phyloP scores from a whole-genome alignment of 2,113 vertebrate species.

The Hippocampus guttulatus region DNA sequence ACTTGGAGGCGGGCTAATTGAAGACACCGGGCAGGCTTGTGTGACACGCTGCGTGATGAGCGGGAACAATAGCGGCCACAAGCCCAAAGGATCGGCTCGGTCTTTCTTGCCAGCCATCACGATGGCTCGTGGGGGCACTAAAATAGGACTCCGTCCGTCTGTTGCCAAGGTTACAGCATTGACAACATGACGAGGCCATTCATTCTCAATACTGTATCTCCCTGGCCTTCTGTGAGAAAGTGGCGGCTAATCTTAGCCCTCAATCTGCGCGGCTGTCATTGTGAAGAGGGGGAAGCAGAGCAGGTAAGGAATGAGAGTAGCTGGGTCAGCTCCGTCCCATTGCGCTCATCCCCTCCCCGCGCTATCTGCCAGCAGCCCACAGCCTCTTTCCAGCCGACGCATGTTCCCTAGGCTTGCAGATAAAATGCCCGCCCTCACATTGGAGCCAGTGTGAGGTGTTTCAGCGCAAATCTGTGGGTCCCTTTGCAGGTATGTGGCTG shows the following conservation, averaged over 20 bases:
- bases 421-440: slow-evolving; percentile 53
- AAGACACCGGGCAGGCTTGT: slow-evolving; percentile 16
- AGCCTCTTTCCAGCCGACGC: slow-evolving; percentile 42
- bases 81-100: slow-evolving; percentile 32
- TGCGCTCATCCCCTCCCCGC: slow-evolving; percentile 34
- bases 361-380: slow-evolving; percentile 21
- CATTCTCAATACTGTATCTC: slow-evolving; percentile 81
- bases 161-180: slow-evolving; percentile 84
- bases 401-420: slow-evolving; percentile 49
- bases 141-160: slow-evolving; percentile 77
- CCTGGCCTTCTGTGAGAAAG: slow-evolving; percentile 79
- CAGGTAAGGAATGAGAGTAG: slow-evolving; percentile 59
- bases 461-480: slow-evolving; percentile 63
- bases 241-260: slow-evolving; percentile 79
- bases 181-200: slow-evolving; percentile 81
- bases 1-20: slow-evolving; percentile 30
- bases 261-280: slow-evolving; percentile 76
- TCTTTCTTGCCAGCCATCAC: slow-evolving; percentile 44
- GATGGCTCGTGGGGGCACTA: slow-evolving; percentile 68
- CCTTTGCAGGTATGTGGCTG: slow-evolving; percentile 60
- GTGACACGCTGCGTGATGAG: slow-evolving; percentile 11
- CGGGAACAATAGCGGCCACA: slow-evolving; percentile 15
- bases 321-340: slow-evolving; percentile 47
- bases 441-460: slow-evolving; percentile 49
- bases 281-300: slow-evolving; percentile 58